Conservation (phyloP, 2,113 vertebrate genomes). For the Donacobius atricapilla region DNA sequence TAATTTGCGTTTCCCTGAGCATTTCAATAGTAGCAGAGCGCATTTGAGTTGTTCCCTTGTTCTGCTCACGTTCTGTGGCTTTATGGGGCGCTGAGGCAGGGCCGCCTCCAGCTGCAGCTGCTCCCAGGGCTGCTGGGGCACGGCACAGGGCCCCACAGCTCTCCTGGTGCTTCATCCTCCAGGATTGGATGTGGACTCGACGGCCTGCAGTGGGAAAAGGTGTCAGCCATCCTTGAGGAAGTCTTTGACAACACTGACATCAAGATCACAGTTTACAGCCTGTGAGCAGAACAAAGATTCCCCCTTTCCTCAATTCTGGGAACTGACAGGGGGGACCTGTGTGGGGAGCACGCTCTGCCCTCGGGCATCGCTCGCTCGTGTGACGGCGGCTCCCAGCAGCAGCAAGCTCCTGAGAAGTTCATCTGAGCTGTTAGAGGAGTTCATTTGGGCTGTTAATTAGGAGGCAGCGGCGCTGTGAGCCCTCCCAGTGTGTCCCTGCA, state of each 20-base stretch:
- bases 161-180: conserved; percentile 20
- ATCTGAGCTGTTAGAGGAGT: background rate
- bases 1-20: background rate
- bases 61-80: background rate
- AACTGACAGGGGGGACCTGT: background rate
- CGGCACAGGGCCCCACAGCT: background rate
- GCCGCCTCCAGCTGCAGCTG: background rate
- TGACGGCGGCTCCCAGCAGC: background rate
- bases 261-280: conserved; percentile 86
- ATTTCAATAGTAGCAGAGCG: background rate
- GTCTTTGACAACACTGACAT: conserved; percentile 83
- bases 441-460: background rate
- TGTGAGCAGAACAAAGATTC: conserved; percentile 58
- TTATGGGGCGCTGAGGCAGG: background rate
- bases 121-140: background rate
- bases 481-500: background rate
- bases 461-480: background rate
- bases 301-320: background rate
- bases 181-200: conserved; percentile 97
- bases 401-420: background rate
- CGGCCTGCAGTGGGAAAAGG: conserved; percentile 80
- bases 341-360: background rate
- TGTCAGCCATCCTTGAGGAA: conserved; percentile 83
- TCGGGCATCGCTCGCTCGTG: background rate
- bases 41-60: background rate